Conservation (phyloP, 1,140 invertebrate genomes). For the Drosophila sp. region DNA sequence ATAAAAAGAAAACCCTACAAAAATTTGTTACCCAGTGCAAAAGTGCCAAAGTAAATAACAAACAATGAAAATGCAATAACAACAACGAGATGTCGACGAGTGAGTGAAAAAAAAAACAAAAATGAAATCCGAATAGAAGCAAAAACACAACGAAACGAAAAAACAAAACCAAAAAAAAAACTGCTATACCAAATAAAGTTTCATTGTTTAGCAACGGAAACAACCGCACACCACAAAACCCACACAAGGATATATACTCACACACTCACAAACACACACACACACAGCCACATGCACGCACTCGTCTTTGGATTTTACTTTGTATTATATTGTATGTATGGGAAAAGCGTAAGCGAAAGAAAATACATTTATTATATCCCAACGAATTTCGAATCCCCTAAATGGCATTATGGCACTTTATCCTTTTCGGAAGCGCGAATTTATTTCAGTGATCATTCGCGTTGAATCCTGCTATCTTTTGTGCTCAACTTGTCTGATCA, state of each 20-base stretch:
- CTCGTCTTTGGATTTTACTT: conserved; percentile 20
- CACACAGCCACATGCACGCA: conserved; percentile 28
- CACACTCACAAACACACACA: background rate
- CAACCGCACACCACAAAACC: conserved; percentile 53
- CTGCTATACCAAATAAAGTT: conserved; percentile 69
- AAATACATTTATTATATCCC: conserved; percentile 5
- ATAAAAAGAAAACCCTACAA: conserved; percentile 31
- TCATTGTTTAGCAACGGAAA: conserved; percentile 70
- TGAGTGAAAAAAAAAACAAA: conserved; percentile 24
- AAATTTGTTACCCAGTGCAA: conserved; percentile 63
- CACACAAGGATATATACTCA: conserved; percentile 27
- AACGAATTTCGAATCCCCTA: conserved; percentile 1
- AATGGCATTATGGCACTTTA: background rate
- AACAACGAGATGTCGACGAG: conserved; percentile 37
- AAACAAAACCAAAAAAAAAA: conserved; percentile 32
- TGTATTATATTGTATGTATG: background rate
- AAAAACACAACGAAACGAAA: conserved; percentile 16
- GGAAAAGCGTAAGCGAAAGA: background rate
- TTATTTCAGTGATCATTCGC: no score
- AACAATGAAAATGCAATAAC: conserved; percentile 79
- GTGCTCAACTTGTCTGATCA: background rate
- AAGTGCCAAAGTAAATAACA: conserved; percentile 81
- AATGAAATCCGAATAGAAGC: conserved; percentile 18
- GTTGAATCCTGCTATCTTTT: background rate
- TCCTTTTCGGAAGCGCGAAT: background rate